Evolutionary conservation across 2,888 invertebrate species (phyloP).

Genomic region (Athrips mouffetella): DNA sequence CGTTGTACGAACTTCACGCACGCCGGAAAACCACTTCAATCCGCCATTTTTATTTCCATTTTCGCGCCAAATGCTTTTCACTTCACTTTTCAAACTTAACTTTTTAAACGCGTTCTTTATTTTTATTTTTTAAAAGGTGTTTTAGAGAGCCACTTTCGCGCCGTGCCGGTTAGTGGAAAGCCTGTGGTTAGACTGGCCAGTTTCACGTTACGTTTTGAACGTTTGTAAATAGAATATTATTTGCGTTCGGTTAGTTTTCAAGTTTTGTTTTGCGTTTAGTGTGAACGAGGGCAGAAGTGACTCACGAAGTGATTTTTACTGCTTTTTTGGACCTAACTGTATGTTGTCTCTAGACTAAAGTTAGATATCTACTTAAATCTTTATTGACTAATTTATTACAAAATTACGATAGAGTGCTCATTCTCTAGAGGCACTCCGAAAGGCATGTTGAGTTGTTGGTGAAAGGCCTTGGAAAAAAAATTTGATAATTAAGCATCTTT

Average conservation of each 20-base stretch:
- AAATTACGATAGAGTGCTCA: too few relatives aligned
- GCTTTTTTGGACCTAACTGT: too few relatives aligned
- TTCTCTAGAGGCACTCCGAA: too few relatives aligned
- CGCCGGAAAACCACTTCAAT: too few relatives aligned
- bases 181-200: slow-evolving; percentile 25
- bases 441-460: too few relatives aligned
- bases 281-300: slow-evolving; percentile 23
- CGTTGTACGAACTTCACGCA: too few relatives aligned
- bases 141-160: slow-evolving; percentile 20
- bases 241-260: slow-evolving; percentile 16
- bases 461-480: too few relatives aligned
- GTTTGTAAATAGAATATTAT: slow-evolving; percentile 31
- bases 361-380: too few relatives aligned
- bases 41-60: not conserved
- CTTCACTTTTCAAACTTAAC: not conserved
- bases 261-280: slow-evolving; percentile 17
- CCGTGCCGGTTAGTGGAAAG: slow-evolving; percentile 19
- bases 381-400: too few relatives aligned
- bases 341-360: not conserved
- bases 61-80: not conserved
- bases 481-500: too few relatives aligned
- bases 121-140: slow-evolving; percentile 18
- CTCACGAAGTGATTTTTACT: too few relatives aligned
- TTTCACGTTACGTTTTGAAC: slow-evolving; percentile 26
- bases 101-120: not conserved